Conservation (phyloP, 1,140 invertebrate species). For the Pseudomyrmex concolor region DNA sequence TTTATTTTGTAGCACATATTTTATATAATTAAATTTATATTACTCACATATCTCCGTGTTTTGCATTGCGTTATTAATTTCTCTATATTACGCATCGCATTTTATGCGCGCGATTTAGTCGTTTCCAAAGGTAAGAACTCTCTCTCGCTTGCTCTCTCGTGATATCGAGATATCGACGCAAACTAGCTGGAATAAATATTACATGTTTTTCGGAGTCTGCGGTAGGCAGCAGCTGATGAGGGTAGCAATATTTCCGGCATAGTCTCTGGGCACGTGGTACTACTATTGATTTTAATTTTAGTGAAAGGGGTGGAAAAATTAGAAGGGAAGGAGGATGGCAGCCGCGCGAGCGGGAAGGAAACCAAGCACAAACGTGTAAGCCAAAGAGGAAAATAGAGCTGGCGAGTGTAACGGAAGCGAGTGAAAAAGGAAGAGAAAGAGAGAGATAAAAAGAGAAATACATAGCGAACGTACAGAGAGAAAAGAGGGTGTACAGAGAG, state of each 20-base stretch:
- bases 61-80: background rate
- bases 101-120: background rate
- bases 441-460: background rate
- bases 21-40: conserved; percentile 18
- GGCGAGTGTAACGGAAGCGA: conserved; percentile 43
- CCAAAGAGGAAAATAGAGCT: conserved; percentile 42
- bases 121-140: conserved; percentile 8
- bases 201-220: conserved; percentile 69
- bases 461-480: background rate
- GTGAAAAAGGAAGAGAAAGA: conserved; percentile 34
- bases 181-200: conserved; percentile 10
- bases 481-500: conserved; percentile 4
- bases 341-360: conserved; percentile 71
- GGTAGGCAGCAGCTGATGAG: conserved; percentile 77
- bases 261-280: conserved; percentile 84
- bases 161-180: conserved; percentile 67
- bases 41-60: conserved; percentile 1
- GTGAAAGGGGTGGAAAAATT: conserved; percentile 86
- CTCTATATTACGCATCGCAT: background rate
- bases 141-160: background rate
- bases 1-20: background rate
- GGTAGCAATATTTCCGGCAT: conserved; percentile 81
- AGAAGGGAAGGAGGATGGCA: conserved; percentile 83
- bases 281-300: conserved; percentile 87
- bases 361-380: conserved; percentile 59